Conservation (phyloP, 2,888 invertebrate species). For the Rugalucina vietnamica region DNA sequence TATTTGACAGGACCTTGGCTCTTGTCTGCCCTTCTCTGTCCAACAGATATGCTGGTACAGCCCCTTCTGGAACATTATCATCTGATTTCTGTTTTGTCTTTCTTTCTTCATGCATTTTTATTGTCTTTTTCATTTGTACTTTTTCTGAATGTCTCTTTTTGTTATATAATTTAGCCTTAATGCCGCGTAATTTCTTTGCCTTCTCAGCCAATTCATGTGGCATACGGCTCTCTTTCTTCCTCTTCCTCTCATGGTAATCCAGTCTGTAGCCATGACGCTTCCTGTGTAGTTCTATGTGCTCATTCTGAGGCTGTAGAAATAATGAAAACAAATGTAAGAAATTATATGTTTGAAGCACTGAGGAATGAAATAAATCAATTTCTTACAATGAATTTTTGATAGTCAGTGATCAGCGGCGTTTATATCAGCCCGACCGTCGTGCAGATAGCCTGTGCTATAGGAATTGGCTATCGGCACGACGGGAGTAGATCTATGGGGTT, state of each 20-base stretch:
- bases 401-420: too few species aligned
- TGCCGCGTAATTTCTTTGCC: slow-evolving; percentile 95
- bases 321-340: slow-evolving; percentile 13
- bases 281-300: slow-evolving; percentile 98
- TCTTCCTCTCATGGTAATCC: slow-evolving; percentile 98
- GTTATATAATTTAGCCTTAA: slow-evolving; percentile 99
- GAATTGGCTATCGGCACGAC: too few species aligned
- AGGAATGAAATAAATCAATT: too few species aligned
- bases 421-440: too few species aligned
- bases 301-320: slow-evolving; percentile 90
- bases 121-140: slow-evolving; percentile 99
- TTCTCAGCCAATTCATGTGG: slow-evolving; percentile 96
- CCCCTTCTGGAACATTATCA: slow-evolving; percentile 92
- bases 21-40: slow-evolving; percentile 97
- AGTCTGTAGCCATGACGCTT: slow-evolving; percentile 98
- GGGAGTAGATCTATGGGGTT: too few species aligned
- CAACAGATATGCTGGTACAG: slow-evolving; percentile 97
- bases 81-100: slow-evolving; percentile 91
- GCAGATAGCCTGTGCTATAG: too few species aligned
- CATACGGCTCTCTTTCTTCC: slow-evolving; percentile 97
- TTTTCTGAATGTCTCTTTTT: slow-evolving; percentile 98
- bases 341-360: too few species aligned
- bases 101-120: slow-evolving; percentile 98
- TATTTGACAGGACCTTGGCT: slow-evolving; percentile 98
- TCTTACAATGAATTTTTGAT: too few species aligned